These are phyloP conservation scores for Adelphocoris suturalis DNA, from an alignment of 2,888 invertebrate genomes.

Conservation along the genomic window DNA sequence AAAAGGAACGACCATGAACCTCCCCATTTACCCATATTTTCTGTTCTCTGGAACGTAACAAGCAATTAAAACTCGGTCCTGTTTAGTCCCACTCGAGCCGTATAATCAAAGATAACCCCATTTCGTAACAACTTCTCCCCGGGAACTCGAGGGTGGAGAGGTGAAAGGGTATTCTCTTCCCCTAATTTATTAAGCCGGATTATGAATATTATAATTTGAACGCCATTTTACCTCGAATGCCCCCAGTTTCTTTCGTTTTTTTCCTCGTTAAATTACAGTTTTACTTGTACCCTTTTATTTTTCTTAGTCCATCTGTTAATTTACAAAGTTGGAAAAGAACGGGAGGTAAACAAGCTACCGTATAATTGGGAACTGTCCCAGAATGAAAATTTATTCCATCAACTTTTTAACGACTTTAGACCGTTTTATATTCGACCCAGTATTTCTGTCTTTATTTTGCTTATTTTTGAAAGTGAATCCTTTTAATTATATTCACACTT, in stretches of 20 bases:
- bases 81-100: slow-evolving; percentile 6
- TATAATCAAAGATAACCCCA: slow-evolving; percentile 13
- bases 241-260: background rate
- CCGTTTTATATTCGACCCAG: background rate
- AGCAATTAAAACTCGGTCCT: slow-evolving; percentile 14
- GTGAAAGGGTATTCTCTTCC: background rate
- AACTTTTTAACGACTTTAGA: slow-evolving; percentile 2
- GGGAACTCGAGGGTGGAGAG: slow-evolving; percentile 4
- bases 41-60: background rate
- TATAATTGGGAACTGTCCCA: slow-evolving; percentile 5
- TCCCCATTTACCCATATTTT: background rate
- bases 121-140: background rate
- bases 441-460: background rate
- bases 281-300: slow-evolving; percentile 6
- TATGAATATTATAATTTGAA: slow-evolving; percentile 27
- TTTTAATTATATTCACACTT: no score
- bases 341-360: slow-evolving; percentile 38
- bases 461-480: background rate
- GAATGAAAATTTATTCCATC: slow-evolving; percentile 32
- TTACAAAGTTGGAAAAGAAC: slow-evolving; percentile 36
- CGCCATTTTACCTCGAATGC: background rate
- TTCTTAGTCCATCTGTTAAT: slow-evolving; percentile 32
- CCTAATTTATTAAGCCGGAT: slow-evolving; percentile 32
- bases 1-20: background rate
- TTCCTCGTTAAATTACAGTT: background rate